Conservation (phyloP, 1,140 invertebrate species). For the Tribolium castaneum region DNA sequence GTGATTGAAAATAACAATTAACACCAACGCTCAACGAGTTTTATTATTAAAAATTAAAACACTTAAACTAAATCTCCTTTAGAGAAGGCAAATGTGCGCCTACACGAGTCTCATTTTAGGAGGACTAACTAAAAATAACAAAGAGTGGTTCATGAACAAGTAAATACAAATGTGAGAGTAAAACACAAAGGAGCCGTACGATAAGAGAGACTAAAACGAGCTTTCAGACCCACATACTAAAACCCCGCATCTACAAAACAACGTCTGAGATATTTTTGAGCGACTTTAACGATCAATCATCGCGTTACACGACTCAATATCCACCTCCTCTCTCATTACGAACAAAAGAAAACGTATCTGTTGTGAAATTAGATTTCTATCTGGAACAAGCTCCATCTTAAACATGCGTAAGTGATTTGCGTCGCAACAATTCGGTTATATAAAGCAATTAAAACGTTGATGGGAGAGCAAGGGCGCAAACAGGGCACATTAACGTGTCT, state of each 20-base stretch:
- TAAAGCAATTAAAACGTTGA: conserved; percentile 9
- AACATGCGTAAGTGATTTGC: conserved; percentile 11
- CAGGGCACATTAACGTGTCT: conserved; percentile 1
- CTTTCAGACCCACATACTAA: neutral
- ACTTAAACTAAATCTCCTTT: too few relatives aligned
- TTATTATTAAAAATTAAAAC: too few relatives aligned
- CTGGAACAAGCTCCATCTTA: conserved; percentile 14
- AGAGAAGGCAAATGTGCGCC: neutral
- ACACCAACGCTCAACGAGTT: too few relatives aligned
- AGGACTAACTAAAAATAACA: neutral
- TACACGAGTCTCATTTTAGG: neutral
- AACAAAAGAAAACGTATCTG: neutral
- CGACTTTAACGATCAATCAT: neutral
- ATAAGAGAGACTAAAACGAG: neutral
- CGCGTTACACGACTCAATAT: neutral
- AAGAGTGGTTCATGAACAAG: neutral
- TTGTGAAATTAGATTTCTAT: conserved; percentile 13
- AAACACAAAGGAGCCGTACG: neutral
- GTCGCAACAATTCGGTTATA: conserved; percentile 18
- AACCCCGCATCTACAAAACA: neutral
- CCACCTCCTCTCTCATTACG: neutral
- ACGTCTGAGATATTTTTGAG: conserved; percentile 5
- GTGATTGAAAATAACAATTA: too few relatives aligned
- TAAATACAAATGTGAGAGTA: neutral
- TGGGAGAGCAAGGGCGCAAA: neutral